Evolutionary conservation across 2,797 vertebrate species (phyloP), one percentile per base, ranked within the genome.

Genomic region (Sebastes dallii): DNA sequence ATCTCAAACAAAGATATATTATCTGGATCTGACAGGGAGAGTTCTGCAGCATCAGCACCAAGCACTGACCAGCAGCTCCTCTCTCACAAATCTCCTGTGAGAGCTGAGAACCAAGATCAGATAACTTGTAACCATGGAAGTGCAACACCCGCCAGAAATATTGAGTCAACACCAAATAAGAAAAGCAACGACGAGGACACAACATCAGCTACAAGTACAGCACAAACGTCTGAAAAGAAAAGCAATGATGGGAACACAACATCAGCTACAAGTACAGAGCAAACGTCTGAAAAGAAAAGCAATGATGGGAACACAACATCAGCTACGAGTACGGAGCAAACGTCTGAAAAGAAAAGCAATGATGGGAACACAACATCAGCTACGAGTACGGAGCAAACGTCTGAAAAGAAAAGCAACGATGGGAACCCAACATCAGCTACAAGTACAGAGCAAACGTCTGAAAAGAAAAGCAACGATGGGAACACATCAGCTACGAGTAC

Each of bases 31-130:
- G 60, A 79, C 10, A 7, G 3, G 66, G 66, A 78, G 12, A 77
- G 7, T 32, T 55, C 66, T 75, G 11, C 50, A 66, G 39, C 6
- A 46, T 74, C 72, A 0, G 11, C 22, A 20, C 22, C 68, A 61
- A 42, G 67, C 58, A 46, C 25, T 61, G 81, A 82, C 34, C 30
- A 71, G 5, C 54, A 60, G 5, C 25, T 74, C 59, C n/a, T 50
- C 12, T 52, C 61, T 67, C 58, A 73, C 39, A 66, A 9, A 62
- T 75, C 61, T 2, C 1, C 2, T 60, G 36, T 42, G 27, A 68
- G 13, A 72, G 8, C 46, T 32, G 78, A 82, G 16, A 78, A 39
- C 61, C 80, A 76, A 70, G 73, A 72, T 64, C 29, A 16, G 6
- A 3, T 24, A 55, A 62, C 39, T 46, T 39, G n/a, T 65, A 56